Base-by-base conservation (phyloP, 2,888 invertebrate species). In the Drosophila monieri region DNA sequence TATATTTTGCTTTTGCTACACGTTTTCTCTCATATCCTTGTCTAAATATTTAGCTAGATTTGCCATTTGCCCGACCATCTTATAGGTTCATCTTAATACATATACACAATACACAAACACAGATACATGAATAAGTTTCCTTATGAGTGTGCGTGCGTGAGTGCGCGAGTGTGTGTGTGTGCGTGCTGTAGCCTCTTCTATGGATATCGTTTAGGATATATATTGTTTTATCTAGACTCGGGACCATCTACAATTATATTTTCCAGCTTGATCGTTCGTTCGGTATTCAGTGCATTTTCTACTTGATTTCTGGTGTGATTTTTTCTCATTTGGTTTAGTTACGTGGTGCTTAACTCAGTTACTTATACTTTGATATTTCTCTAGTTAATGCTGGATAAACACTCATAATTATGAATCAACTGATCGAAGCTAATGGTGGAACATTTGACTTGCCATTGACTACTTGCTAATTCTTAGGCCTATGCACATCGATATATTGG, bases 1-100 rank as follows among this genome's bases (percentile, higher is more conserved):
- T 78, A 59, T 77, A 80, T 75, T 80, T 83, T 79, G 86, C 85
- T 78, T 77, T 83, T 80, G 71, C 81, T 80, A 76, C 85, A 85
- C 78, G 74, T 74, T 79, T 74, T 66, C 64, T 61, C 65, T 77
- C 70, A 51, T 59, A 25, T 66, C 39, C 52, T 23, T 53, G 37
- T 57, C 85, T 81, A 83, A 85, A 81, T 85, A 81, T 80, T 81
- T 81, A 67, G 74, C 85, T 83, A 83, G 65, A 43, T 51, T 67
- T 41, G 54, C 12, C 32, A 30, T 61, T 52, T 59, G 55, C 64
- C 60, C 48, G 67, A 57, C 53, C 61, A 41, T 12, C 44, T 58
- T 52, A 37, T 46, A 62, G 46, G 12, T 53, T 51, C 10, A 52
- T 43, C 47, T 64, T 64, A 64, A 55, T 70, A 78, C 85, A 78